These are phyloP conservation scores for Strix uralensis DNA, from an alignment of 2,113 vertebrate genomes.

Conservation along the genomic window DNA sequence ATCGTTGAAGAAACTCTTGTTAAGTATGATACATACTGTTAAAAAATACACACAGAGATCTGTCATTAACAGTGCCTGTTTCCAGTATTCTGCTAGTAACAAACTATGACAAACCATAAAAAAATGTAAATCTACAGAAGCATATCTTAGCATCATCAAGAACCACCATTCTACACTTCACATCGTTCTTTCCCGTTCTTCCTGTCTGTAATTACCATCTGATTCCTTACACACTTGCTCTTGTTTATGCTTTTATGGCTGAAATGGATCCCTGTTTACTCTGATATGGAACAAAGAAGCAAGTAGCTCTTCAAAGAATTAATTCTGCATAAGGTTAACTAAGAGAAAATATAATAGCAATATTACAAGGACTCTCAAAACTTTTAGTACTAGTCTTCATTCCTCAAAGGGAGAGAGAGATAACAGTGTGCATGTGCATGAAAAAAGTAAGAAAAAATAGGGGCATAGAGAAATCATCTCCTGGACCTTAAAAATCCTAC, in stretches of 20 bases:
- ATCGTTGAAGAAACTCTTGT: not conserved
- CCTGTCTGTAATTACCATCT: not conserved
- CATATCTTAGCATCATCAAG: not conserved
- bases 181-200: not conserved
- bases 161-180: not conserved
- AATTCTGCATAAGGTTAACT: not conserved
- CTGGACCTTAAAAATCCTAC: not conserved
- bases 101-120: not conserved
- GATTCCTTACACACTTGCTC: not conserved
- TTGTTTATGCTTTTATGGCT: not conserved
- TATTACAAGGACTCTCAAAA: not conserved
- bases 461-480: not conserved
- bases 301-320: not conserved
- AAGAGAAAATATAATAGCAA: not conserved
- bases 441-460: not conserved
- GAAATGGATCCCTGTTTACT: not conserved
- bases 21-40: not conserved
- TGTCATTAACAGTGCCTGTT: not conserved
- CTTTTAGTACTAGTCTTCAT: not conserved
- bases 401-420: not conserved
- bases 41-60: not conserved
- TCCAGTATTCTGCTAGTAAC: not conserved
- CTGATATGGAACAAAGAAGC: not conserved
- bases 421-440: not conserved
- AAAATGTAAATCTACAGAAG: not conserved